These are phyloP conservation scores for Amphilophus citrinellus DNA, from an alignment of 2,113 vertebrate genomes.

Conservation along the genomic window DNA sequence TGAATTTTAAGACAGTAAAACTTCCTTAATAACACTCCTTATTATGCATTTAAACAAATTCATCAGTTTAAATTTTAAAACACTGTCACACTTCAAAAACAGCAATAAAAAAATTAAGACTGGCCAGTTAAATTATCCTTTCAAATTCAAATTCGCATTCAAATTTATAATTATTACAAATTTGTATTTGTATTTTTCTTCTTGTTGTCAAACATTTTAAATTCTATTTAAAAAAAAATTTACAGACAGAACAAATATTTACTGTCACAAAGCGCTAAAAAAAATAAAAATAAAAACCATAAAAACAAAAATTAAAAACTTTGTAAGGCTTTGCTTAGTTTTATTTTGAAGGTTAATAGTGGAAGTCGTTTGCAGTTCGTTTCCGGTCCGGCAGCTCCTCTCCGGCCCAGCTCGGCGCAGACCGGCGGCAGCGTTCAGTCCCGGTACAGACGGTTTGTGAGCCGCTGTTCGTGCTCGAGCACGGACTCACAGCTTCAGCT, in stretches of 20 bases:
- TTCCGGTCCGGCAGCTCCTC: background rate
- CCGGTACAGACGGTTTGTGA: background rate
- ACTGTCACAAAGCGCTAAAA: background rate
- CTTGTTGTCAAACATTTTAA: background rate
- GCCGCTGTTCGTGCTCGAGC: background rate
- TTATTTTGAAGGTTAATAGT: conserved; percentile 12
- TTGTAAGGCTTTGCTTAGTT: conserved; percentile 1
- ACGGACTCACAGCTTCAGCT: background rate
- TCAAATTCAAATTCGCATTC: background rate
- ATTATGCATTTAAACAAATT: too few species aligned
- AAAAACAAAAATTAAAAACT: background rate
- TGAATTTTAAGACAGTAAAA: too few species aligned
- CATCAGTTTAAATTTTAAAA: too few species aligned
- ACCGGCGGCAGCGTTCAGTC: background rate
- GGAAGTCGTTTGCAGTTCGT: background rate
- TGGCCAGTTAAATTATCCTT: too few species aligned
- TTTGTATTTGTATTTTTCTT: background rate
- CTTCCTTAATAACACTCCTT: too few species aligned
- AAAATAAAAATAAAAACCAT: too few species aligned
- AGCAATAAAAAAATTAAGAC: too few species aligned
- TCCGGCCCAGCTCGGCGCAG: background rate
- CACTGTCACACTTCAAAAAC: too few species aligned
- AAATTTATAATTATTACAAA: background rate
- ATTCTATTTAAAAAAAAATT: background rate
- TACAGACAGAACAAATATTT: background rate